Conservation (phyloP, 2,113 vertebrate species). For the Lamprologus lemairii region DNA sequence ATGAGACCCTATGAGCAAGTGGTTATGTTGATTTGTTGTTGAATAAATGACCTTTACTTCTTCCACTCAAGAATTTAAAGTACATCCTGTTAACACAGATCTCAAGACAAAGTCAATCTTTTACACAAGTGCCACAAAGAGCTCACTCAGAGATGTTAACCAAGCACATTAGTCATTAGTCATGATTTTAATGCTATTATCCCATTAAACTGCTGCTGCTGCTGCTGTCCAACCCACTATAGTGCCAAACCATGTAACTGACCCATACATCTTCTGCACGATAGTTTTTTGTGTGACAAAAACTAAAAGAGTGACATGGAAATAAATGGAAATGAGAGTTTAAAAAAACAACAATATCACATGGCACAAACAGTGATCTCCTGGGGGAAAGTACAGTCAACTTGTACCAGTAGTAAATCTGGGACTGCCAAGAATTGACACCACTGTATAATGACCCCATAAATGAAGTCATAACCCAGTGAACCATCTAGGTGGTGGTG, state of each 20-base stretch:
- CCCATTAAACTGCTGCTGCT: neutral
- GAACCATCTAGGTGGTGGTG: neutral
- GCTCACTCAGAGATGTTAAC: neutral
- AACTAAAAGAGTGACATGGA: neutral
- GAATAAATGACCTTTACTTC: neutral
- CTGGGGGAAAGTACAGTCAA: neutral
- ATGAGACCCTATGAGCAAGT: neutral
- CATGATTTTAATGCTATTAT: neutral
- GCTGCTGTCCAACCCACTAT: neutral
- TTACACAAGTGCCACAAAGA: neutral
- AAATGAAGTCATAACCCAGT: neutral
- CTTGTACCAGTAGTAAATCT: neutral
- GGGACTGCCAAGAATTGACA: neutral
- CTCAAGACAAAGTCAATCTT: neutral
- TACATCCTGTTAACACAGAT: neutral
- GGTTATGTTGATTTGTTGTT: neutral
- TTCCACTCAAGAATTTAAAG: neutral
- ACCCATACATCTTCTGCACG: neutral
- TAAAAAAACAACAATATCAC: neutral
- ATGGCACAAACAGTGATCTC: neutral
- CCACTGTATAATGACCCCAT: neutral
- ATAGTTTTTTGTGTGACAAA: neutral
- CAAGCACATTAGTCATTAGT: conserved; percentile 1
- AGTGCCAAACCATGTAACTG: neutral
- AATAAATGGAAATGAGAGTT: neutral